phyloP scores from a whole-genome alignment of 2,113 vertebrate species.

The Psittacula cyanocephala region DNA sequence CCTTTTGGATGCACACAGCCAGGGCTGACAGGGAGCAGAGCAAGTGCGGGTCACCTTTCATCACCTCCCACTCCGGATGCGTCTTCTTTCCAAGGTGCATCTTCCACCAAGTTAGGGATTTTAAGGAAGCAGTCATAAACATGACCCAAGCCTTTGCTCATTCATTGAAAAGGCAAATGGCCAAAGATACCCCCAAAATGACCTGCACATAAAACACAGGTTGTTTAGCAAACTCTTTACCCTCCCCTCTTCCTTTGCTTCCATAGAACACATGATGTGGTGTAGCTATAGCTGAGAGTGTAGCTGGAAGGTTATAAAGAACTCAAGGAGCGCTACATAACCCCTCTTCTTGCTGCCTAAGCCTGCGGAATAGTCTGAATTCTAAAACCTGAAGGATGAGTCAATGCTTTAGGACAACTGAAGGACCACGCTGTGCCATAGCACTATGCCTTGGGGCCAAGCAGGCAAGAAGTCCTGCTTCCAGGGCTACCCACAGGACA shows the following conservation, averaged over 20 bases:
- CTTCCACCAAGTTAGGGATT: not conserved
- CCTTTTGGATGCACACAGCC: not conserved
- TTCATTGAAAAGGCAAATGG: not conserved
- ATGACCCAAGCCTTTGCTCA: not conserved
- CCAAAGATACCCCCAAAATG: not conserved
- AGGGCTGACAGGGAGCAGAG: not conserved
- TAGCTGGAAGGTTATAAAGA: not conserved
- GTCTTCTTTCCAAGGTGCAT: not conserved
- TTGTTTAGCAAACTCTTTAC: not conserved
- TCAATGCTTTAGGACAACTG: not conserved
- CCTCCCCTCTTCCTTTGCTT: not conserved
- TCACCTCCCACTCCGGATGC: not conserved
- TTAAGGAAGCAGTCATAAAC: not conserved
- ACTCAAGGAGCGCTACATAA: fast-evolving
- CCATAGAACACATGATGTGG: not conserved
- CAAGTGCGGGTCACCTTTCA: not conserved
- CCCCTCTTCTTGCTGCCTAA: not conserved
- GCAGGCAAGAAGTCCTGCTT: not conserved
- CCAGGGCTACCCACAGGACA: not conserved
- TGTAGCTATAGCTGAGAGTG: not conserved
- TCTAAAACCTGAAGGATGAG: not conserved
- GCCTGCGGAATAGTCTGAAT: not conserved
- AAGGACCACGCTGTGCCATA: not conserved
- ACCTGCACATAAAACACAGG: not conserved
- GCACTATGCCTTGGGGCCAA: not conserved